Conservation (phyloP, 2,797 vertebrate genomes). For the Peromyscus eremicus region DNA sequence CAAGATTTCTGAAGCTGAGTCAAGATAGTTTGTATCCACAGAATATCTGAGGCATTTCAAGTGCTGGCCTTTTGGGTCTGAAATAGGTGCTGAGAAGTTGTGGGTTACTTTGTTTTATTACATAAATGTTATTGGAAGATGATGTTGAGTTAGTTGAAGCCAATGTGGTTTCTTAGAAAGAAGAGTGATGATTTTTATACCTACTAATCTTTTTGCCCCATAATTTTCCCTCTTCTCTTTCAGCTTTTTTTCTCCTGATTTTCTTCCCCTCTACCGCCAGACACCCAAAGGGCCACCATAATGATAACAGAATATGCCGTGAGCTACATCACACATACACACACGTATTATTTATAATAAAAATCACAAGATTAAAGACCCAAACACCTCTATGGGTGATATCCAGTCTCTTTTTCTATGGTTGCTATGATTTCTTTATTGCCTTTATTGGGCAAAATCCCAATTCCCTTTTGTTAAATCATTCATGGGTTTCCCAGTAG, state of each 20-base stretch:
- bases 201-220: not conserved
- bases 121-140: not conserved
- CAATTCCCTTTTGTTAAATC: slow-evolving; percentile 45
- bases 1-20: not conserved
- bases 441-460: not conserved
- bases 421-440: not conserved
- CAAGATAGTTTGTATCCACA: not conserved
- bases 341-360: not conserved
- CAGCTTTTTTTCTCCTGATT: not conserved
- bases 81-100: not conserved
- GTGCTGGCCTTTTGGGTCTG: not conserved
- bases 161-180: slow-evolving; percentile 9
- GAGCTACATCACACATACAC: not conserved
- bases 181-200: not conserved
- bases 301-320: not conserved
- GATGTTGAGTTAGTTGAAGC: not conserved
- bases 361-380: not conserved
- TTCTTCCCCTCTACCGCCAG: not conserved
- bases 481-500: not conserved
- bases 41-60: not conserved
- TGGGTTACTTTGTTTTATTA: not conserved
- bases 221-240: slow-evolving; percentile 42
- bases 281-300: not conserved
- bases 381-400: not conserved
- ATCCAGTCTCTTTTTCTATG: not conserved